A percentile compares a stretch with the other conserved stretches of the same genome.
Conservation (phyloP, 2,888 invertebrate species). For the Caenorhabditis wallacei region DNA sequence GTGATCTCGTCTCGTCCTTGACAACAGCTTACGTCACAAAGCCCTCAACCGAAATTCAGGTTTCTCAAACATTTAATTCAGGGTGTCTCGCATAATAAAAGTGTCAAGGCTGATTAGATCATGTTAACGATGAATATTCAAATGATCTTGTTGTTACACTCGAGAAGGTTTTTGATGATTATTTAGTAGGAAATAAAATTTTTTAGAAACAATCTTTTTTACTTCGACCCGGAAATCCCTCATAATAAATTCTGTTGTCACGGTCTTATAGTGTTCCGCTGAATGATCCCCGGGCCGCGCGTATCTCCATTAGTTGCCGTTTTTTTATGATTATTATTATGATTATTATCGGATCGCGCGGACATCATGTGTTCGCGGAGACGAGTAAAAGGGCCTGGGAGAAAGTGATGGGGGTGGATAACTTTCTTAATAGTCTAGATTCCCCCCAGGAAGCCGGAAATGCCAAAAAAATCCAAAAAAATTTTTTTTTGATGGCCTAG, state of each 20-base stretch:
- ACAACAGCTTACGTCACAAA: slow-evolving; percentile 9
- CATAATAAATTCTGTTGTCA: background rate
- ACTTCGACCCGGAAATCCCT: background rate
- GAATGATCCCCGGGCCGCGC: slow-evolving; percentile 1
- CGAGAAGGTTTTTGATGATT: slow-evolving; percentile 25
- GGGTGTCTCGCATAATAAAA: slow-evolving; percentile 5
- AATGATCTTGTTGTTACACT: slow-evolving; percentile 23
- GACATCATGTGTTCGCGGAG: slow-evolving; percentile 5
- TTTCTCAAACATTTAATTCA: slow-evolving; percentile 15
- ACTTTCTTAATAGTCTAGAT: no score
- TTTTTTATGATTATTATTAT: no score
- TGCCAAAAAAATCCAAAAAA: no score
- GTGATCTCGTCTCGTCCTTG: slow-evolving; percentile 20
- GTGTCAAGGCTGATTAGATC: slow-evolving; percentile 40
- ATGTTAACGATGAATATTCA: slow-evolving; percentile 14
- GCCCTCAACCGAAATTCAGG: slow-evolving; percentile 15
- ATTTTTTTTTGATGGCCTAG: no score
- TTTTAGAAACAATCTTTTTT: no score
- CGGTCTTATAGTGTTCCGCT: slow-evolving; percentile 13
- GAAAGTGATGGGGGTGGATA: slow-evolving; percentile 2
- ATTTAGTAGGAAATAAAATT: background rate
- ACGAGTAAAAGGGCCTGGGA: background rate
- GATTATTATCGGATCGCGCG: slow-evolving; percentile 22
- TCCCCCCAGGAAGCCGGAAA: no score
- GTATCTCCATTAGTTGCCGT: slow-evolving; percentile 37